A percentile compares a stretch with the other conserved stretches of the same genome.
phyloP scores from a whole-genome alignment of 2,797 vertebrate genomes.

The Artibeus lituratus region DNA sequence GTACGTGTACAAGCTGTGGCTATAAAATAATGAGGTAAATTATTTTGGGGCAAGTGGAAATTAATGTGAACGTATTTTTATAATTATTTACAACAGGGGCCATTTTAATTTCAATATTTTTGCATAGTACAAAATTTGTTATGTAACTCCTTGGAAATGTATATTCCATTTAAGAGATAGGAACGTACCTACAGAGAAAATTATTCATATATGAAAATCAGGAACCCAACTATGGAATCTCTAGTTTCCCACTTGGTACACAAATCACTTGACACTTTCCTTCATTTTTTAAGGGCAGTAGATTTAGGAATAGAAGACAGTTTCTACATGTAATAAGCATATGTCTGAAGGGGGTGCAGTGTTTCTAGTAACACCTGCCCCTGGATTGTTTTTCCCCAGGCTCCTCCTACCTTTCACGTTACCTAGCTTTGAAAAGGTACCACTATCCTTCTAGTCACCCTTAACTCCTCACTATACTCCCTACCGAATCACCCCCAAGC shows the following conservation, averaged over 20 bases:
- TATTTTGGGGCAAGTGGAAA: not conserved
- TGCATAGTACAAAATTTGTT: not conserved
- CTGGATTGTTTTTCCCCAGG: not conserved
- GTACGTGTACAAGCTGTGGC: slow-evolving; percentile 3
- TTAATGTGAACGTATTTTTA: slow-evolving; percentile 19
- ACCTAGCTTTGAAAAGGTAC: not conserved
- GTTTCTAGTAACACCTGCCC: not conserved
- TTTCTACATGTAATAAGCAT: not conserved
- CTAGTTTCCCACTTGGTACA: not conserved
- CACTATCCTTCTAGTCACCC: not conserved
- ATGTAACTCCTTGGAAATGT: not conserved
- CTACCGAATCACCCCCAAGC: not conserved
- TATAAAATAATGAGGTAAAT: not conserved
- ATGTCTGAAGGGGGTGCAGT: not conserved
- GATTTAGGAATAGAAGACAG: not conserved
- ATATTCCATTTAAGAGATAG: not conserved
- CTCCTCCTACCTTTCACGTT: not conserved
- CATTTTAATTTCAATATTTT: slow-evolving; percentile 40
- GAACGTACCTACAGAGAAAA: not conserved
- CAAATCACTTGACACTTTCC: slow-evolving; percentile 7
- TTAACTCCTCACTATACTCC: not conserved
- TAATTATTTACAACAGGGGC: not conserved
- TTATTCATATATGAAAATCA: not conserved
- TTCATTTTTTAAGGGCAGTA: not conserved
- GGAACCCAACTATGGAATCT: not conserved